These are phyloP conservation scores for Denticeps clupeoides DNA, from an alignment of 2,797 vertebrate genomes.

Conservation along the genomic window DNA sequence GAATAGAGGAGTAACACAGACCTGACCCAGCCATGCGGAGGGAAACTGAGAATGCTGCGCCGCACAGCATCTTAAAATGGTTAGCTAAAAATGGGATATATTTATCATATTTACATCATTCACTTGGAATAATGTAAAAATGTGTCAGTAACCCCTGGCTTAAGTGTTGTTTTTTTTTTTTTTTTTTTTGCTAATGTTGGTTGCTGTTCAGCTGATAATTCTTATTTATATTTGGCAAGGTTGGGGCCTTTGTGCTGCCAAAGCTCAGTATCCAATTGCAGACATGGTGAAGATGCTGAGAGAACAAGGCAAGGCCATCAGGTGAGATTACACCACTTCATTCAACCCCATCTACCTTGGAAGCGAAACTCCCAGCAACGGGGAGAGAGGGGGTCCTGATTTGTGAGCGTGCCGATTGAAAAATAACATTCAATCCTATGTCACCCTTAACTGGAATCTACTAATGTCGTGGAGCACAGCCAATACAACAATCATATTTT, in stretches of 20 bases:
- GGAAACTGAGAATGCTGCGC: too few relatives aligned
- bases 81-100: too few relatives aligned
- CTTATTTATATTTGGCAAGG: conserved; percentile 34
- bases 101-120: too few relatives aligned
- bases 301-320: conserved; percentile 64
- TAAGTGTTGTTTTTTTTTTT: too few relatives aligned
- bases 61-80: too few relatives aligned
- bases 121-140: too few relatives aligned
- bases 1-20: neutral
- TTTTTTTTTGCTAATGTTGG: too few relatives aligned
- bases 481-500: neutral
- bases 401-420: neutral
- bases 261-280: conserved; percentile 71
- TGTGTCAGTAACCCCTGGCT: too few relatives aligned
- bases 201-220: neutral
- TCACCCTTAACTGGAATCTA: conserved; percentile 2
- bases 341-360: neutral
- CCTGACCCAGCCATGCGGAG: neutral
- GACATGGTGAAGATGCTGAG: conserved; percentile 72
- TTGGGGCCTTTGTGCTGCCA: conserved; percentile 71
- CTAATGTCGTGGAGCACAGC: neutral
- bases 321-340: conserved; percentile 44
- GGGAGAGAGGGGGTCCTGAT: neutral
- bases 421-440: neutral
- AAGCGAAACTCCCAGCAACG: neutral